These are phyloP conservation scores for Ornithorhynchus anatinus DNA, from an alignment of 2,113 vertebrate species.

Conservation along the genomic window DNA sequence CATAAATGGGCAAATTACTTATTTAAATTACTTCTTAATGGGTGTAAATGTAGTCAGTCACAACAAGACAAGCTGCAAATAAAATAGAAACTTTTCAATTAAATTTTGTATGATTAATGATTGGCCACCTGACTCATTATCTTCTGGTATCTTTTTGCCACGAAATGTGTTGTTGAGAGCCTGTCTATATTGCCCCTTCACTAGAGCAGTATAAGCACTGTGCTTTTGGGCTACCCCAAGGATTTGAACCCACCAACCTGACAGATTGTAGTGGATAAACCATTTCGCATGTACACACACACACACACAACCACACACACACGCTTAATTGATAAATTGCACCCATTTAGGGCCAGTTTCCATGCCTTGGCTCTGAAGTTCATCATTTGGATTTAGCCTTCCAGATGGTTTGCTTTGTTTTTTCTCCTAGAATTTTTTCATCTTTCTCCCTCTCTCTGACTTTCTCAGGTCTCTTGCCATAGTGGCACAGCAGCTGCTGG, in stretches of 20 bases:
- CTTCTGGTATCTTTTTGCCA: background rate
- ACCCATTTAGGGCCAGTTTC: background rate
- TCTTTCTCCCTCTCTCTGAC: background rate
- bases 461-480: background rate
- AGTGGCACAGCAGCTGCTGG: background rate
- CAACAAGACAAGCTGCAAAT: constrained; percentile 20
- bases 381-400: too few species aligned
- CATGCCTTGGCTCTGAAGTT: too few species aligned
- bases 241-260: too few species aligned
- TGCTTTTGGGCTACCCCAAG: too few species aligned
- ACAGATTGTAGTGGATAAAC: too few species aligned
- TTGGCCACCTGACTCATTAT: background rate
- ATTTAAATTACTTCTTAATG: constrained; percentile 42
- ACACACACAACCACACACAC: too few species aligned
- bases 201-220: too few species aligned
- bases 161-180: background rate
- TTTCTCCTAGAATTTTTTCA: background rate
- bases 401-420: background rate
- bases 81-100: constrained; percentile 20
- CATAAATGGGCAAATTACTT: constrained; percentile 38
- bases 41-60: constrained; percentile 29
- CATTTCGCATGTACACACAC: too few species aligned
- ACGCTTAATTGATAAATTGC: background rate
- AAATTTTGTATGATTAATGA: constrained; percentile 35
- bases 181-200: too few species aligned